Conservation (phyloP, 2,888 invertebrate genomes). For the Ormyrus thymus region DNA sequence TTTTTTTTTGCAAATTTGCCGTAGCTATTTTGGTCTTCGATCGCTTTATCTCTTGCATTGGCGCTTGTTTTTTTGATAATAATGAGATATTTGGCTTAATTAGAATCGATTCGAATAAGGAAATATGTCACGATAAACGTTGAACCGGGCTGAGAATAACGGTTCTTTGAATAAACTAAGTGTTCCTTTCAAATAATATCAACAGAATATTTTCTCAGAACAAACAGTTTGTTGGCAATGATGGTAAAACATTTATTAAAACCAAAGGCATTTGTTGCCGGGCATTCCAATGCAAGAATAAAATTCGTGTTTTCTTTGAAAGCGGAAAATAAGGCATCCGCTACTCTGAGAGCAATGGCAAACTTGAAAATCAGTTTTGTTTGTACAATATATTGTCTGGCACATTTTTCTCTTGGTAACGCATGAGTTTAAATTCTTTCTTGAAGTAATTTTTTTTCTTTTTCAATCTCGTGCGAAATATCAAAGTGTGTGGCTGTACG, state of each 20-base stretch:
- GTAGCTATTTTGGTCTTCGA: no score
- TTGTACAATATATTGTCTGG: background rate
- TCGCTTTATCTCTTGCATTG: no score
- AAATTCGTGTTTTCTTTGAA: background rate
- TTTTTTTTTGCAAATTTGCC: background rate
- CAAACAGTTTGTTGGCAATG: slow-evolving; percentile 23
- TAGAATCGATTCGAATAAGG: no score
- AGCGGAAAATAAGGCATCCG: background rate
- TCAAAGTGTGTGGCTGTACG: background rate
- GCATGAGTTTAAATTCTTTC: no score
- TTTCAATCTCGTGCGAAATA: background rate
- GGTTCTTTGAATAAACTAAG: background rate
- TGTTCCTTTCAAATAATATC: background rate
- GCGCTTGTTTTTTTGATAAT: no score
- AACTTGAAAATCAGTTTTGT: background rate
- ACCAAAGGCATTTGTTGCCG: slow-evolving; percentile 1
- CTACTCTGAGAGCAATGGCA: background rate
- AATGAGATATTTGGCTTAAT: no score
- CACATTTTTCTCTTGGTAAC: background rate
- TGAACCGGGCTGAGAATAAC: background rate
- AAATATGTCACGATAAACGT: no score
- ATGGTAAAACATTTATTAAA: slow-evolving; percentile 5
- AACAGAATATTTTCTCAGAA: background rate
- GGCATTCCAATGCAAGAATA: slow-evolving; percentile 4
- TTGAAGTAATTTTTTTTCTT: background rate